phyloP scores from a whole-genome alignment of 2,888 invertebrate species.

The Conus canariensis region DNA sequence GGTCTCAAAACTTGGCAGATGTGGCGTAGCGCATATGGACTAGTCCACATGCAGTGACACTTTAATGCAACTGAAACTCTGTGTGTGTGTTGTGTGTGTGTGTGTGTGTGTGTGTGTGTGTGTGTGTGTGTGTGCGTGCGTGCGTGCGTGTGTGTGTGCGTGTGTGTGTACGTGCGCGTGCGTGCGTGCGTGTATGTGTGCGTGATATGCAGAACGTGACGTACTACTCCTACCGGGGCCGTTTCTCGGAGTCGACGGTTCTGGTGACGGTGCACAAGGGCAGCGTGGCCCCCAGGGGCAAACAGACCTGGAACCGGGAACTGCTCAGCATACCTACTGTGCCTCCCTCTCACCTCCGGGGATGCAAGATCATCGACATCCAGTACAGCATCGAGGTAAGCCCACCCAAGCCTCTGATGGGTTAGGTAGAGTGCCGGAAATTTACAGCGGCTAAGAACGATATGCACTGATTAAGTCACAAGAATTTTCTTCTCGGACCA shows the following conservation, averaged over 20 bases:
- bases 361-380: constrained; percentile 74
- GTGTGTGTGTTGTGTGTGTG: no score
- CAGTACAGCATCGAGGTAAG: constrained; percentile 73
- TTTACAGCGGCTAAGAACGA: no score
- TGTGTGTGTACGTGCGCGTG: background rate
- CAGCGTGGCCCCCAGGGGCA: constrained; percentile 71
- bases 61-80: no score
- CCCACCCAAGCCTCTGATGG: background rate
- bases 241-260: constrained; percentile 72
- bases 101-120: background rate
- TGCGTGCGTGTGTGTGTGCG: background rate
- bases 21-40: no score
- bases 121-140: background rate
- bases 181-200: background rate
- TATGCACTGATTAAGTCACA: no score
- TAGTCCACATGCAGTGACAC: no score
- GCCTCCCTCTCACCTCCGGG: constrained; percentile 72
- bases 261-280: constrained; percentile 73
- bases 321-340: constrained; percentile 72
- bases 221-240: constrained; percentile 73
- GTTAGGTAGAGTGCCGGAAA: background rate
- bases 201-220: constrained; percentile 65
- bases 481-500: no score
- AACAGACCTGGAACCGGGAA: constrained; percentile 74
- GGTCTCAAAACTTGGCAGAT: no score